Conservation (phyloP, 92 coral and sea anemone species). For the Palythoa caribaeorum region DNA sequence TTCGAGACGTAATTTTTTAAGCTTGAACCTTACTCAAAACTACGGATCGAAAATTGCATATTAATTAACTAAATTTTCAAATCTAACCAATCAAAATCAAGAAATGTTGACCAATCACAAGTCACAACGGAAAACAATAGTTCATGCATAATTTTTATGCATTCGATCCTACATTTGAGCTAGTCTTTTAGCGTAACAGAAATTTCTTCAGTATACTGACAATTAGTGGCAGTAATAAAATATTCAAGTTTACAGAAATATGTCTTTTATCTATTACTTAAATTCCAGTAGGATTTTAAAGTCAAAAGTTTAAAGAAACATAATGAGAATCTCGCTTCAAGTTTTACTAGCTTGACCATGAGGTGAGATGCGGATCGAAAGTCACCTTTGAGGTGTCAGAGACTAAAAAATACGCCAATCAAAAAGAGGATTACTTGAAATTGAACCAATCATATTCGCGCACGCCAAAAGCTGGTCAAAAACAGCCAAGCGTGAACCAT, state of each 20-base stretch:
- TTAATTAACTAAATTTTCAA: too few species aligned
- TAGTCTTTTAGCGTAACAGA: not conserved
- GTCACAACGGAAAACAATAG: not conserved
- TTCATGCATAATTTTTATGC: not conserved
- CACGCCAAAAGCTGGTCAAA: not conserved
- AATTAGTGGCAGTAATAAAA: not conserved
- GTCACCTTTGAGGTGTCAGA: not conserved
- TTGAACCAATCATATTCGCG: conserved; percentile 13
- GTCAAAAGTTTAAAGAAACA: not conserved
- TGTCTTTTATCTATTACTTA: too few species aligned
- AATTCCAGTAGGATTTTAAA: not conserved
- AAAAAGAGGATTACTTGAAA: not conserved
- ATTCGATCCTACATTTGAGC: not conserved
- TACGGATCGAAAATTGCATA: conserved; percentile 20
- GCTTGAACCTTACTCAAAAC: conserved; percentile 1
- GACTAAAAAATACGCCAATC: not conserved
- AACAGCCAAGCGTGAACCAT: conserved; percentile 10
- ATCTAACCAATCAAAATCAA: conserved; percentile 21
- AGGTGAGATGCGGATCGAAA: not conserved
- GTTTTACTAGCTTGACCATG: not conserved
- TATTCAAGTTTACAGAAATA: not conserved
- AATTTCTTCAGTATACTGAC: not conserved
- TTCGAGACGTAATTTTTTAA: not conserved
- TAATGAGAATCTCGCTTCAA: not conserved
- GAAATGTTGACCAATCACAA: conserved; percentile 8